A percentile compares a stretch with the other conserved stretches of the same genome.
Evolutionary conservation across 2,797 vertebrate genomes (phyloP).

Genomic region (Dryobates pubescens): DNA sequence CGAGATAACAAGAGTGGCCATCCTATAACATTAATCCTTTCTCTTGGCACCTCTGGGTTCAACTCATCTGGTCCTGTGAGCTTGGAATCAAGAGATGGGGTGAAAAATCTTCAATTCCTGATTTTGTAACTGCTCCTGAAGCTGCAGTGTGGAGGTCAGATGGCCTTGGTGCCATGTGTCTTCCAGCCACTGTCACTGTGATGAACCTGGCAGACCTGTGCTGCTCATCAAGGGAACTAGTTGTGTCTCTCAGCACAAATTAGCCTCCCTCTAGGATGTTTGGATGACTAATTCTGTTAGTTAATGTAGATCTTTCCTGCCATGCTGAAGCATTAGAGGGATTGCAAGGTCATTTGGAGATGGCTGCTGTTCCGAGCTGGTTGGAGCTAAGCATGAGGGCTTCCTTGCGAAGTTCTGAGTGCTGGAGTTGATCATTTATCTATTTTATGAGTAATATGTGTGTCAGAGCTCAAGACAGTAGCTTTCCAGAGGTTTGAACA

Average conservation of each 20-base stretch:
- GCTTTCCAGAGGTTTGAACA: slow-evolving; percentile 48
- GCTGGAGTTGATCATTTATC: neutral
- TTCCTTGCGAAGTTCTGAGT: neutral
- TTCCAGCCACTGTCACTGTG: neutral
- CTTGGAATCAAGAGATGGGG: neutral
- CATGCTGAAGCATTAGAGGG: neutral
- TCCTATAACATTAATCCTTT: neutral
- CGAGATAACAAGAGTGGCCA: neutral
- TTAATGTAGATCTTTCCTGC: neutral
- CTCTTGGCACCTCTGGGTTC: neutral
- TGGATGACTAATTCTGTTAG: neutral
- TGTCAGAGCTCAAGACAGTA: slow-evolving; percentile 48
- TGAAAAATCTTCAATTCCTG: neutral
- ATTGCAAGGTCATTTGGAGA: neutral
- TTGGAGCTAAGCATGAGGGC: neutral
- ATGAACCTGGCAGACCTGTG: neutral
- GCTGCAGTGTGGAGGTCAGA: neutral
- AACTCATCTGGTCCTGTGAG: neutral
- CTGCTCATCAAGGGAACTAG: rapidly evolving
- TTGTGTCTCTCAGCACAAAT: neutral
- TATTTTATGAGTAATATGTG: slow-evolving; percentile 9
- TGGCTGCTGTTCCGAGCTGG: neutral
- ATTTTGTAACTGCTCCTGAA: neutral
- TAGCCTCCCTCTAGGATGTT: neutral
- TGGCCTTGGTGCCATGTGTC: rapidly evolving